Evolutionary conservation across 1,140 invertebrate genomes (phyloP).

Genomic region (Sitobion miscanthi): DNA sequence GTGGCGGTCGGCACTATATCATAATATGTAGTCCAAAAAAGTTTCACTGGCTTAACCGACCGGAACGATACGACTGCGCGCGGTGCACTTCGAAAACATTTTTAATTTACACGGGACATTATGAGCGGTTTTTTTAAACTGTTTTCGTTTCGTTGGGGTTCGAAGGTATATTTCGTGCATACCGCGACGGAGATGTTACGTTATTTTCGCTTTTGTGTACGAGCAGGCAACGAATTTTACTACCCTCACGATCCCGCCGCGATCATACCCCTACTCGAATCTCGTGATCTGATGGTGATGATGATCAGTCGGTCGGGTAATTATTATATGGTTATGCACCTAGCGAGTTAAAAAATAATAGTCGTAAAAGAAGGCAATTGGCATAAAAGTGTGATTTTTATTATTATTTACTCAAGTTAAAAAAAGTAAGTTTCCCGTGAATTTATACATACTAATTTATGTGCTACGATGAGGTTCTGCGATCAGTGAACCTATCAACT

Average conservation of each 20-base stretch:
- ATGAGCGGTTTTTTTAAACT: not conserved
- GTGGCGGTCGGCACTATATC: not conserved
- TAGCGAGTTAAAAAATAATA: slow-evolving; percentile 21
- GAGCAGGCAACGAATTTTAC: not conserved
- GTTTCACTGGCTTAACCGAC: slow-evolving; percentile 40
- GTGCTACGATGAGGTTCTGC: not conserved
- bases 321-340: slow-evolving; percentile 22
- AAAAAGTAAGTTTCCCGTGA: not conserved
- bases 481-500: no score
- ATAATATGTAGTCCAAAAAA: slow-evolving; percentile 34
- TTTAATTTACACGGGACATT: not conserved
- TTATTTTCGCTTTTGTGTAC: not conserved
- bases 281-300: not conserved
- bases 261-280: not conserved
- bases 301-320: slow-evolving; percentile 27
- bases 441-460: not conserved
- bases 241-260: not conserved
- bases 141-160: not conserved
- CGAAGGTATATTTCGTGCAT: not conserved
- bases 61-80: slow-evolving; percentile 36
- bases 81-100: not conserved
- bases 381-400: slow-evolving; percentile 19
- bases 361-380: slow-evolving; percentile 36
- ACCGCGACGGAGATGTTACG: not conserved
- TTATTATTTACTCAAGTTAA: not conserved